Conservation (phyloP, 2,797 vertebrate species). For the Pangasius sanitwongsei region DNA sequence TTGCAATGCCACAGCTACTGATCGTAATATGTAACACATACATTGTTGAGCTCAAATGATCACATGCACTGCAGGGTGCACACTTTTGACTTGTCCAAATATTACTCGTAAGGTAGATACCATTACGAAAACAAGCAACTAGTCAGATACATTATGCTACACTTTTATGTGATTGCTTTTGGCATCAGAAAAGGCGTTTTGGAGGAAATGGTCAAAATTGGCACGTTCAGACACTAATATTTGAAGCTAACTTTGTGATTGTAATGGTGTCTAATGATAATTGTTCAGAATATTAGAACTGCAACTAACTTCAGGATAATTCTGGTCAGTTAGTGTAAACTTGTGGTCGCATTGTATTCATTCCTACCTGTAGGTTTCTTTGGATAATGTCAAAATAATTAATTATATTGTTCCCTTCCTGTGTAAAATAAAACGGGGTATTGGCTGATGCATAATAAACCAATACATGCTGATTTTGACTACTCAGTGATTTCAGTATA, state of each 20-base stretch:
- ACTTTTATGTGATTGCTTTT: slow-evolving; percentile 22
- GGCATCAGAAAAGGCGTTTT: not conserved
- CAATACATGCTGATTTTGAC: not conserved
- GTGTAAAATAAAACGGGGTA: not conserved
- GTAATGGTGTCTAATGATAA: not conserved
- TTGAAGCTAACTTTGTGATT: not conserved
- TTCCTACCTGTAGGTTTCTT: not conserved
- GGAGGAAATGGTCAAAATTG: not conserved
- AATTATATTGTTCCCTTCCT: not conserved
- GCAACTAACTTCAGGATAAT: not conserved
- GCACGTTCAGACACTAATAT: not conserved
- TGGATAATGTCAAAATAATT: not conserved
- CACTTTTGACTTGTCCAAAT: slow-evolving; percentile 4
- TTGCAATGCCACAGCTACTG: slow-evolving; percentile 37
- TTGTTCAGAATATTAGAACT: not conserved
- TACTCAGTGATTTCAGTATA: not conserved
- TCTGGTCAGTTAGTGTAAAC: not conserved
- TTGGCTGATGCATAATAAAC: not conserved
- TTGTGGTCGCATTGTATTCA: not conserved
- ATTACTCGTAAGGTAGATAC: slow-evolving; percentile 20
- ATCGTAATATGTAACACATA: slow-evolving; percentile 40
- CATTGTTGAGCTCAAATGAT: slow-evolving; percentile 21
- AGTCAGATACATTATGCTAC: slow-evolving; percentile 3
- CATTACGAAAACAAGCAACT: slow-evolving; percentile 21
- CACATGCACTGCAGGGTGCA: slow-evolving; percentile 4